Evolutionary conservation across 1,140 invertebrate genomes (phyloP).

Genomic region (Lepidostoma basale): DNA sequence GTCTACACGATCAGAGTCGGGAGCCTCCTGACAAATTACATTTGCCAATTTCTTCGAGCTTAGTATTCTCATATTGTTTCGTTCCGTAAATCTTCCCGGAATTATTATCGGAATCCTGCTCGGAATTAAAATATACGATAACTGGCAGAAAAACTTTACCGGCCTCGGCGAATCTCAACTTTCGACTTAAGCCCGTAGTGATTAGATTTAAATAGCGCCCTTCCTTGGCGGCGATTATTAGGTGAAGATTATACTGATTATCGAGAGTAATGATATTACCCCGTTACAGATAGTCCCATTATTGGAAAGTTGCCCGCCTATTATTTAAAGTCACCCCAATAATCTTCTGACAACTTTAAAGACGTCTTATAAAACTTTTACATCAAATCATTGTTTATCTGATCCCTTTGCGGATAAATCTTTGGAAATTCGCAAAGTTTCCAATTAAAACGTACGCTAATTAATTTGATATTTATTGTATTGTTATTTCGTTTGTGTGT

Average conservation of each 20-base stretch:
- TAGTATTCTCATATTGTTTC: constrained; percentile 18
- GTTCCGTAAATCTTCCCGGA: neutral
- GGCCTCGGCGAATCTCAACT: constrained; percentile 4
- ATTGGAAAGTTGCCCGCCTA: neutral
- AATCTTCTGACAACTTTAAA: neutral
- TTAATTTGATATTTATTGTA: neutral
- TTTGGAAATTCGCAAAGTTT: neutral
- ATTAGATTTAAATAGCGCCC: constrained; percentile 1
- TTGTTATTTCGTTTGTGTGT: no score
- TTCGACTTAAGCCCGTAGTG: neutral
- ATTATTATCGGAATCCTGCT: constrained; percentile 15
- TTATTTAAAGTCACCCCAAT: neutral
- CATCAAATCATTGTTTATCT: neutral
- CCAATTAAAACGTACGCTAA: neutral
- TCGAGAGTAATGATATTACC: neutral
- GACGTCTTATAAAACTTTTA: neutral
- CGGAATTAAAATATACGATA: constrained; percentile 25
- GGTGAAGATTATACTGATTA: neutral
- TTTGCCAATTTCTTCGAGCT: neutral
- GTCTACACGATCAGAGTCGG: neutral
- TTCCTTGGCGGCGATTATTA: neutral
- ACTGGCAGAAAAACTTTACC: constrained; percentile 3
- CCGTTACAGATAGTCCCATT: neutral
- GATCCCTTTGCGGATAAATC: neutral
- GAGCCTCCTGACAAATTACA: neutral